Base-by-base conservation (phyloP, 2,113 vertebrate genomes). In the Amphilophus citrinellus region DNA sequence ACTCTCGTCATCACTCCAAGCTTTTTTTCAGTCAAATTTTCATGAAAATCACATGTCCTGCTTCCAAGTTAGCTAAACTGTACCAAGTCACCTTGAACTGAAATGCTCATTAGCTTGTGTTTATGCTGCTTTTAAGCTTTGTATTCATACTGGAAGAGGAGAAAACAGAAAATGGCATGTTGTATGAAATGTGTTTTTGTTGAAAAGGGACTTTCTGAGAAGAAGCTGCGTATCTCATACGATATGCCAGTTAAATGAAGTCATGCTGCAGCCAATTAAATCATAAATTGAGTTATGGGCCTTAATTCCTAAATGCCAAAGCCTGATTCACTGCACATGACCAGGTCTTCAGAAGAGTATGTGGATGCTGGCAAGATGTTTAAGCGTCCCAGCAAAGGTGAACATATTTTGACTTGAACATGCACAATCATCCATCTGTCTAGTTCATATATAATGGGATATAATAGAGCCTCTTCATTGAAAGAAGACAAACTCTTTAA, bases 231-330 rank as follows among this genome's bases (percentile, higher is more conserved):
- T 62, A 61, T 57, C 22, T 71, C 6, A 11, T 77, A 44, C 1
- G 1, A 77, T 62, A 84, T 61, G 44, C 37, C n/a, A 77, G 78
- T 58, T 93, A 96, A 95, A 87, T 90, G 71, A 84, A 90, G 73
- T 65, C 91, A 84, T 85, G 92, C 89, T 94, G 93, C 87, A 88
- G 83, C 91, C 94, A 95, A 87, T 95, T 94, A 93, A 83, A 88
- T 84, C 71, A 87, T 87, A 94, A 94, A 94, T 95, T 92, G 15
- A 94, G 83, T 96, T 94, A 95, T 90, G 80, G 79, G 77, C 62
- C 77, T 89, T 92, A 86, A 93, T 92, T 93, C 7, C 83, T 91
- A 91, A 92, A 95, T 94, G 76, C 83, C 76, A 76, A 81, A 90
- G 89, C 66, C 89, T 91, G 83, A 93, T 93, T 94, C 77, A 75